Evolutionary conservation across 2,888 invertebrate species (phyloP).

Genomic region (Drosophila hamatofila): DNA sequence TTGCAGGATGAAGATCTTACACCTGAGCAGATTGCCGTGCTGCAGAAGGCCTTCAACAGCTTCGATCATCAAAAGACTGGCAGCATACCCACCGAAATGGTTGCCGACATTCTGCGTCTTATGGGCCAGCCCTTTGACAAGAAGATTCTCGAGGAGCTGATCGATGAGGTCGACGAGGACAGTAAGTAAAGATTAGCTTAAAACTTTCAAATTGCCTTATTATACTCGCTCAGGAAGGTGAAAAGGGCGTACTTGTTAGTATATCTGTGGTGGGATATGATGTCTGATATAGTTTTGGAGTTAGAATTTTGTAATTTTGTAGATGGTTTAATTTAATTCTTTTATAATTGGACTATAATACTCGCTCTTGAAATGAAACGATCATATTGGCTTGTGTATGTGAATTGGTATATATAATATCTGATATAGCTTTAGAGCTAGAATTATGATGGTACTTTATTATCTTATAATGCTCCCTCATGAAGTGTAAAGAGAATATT

Average conservation of each 20-base stretch:
- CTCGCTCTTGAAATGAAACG: neutral
- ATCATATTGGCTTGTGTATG: too few species aligned
- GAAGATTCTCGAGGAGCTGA: conserved; percentile 97
- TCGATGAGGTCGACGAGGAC: conserved; percentile 99
- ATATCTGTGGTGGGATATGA: too few species aligned
- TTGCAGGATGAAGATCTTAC: conserved; percentile 94
- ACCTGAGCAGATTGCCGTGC: conserved; percentile 95
- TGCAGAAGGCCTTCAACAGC: conserved; percentile 98
- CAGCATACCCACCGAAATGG: conserved; percentile 97
- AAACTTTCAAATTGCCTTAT: neutral
- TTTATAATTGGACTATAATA: too few species aligned
- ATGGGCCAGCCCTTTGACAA: conserved; percentile 99
- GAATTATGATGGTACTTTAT: too few species aligned
- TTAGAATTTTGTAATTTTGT: too few species aligned
- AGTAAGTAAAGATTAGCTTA: conserved; percentile 87
- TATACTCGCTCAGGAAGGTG: too few species aligned
- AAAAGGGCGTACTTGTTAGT: too few species aligned
- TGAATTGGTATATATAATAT: too few species aligned
- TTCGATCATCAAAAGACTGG: conserved; percentile 98
- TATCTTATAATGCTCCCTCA: too few species aligned
- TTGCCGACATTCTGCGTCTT: conserved; percentile 96
- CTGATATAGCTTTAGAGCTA: too few species aligned
- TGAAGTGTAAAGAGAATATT: neutral
- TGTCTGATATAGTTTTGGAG: too few species aligned
- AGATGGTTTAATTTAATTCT: too few species aligned